Evolutionary conservation across 2,888 invertebrate species (phyloP), one percentile per base, ranked within the genome.

Genomic region (Epicampocera succincta): DNA sequence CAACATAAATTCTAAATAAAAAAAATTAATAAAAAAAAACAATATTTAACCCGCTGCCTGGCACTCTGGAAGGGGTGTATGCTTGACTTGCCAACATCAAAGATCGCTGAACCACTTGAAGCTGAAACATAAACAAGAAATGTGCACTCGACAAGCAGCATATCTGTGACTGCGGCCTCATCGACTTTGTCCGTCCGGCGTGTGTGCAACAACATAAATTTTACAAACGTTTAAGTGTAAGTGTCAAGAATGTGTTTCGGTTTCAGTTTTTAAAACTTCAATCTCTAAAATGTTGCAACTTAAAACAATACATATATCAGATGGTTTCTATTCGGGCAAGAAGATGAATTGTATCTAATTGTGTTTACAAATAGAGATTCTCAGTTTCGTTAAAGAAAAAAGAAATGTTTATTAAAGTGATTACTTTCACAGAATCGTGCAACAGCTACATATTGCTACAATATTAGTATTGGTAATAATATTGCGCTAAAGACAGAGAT

Each of bases 41-140:
- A 21, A 56, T 13, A 61, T 29, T 13, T 33, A 5, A 60, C 48
- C 15, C 12, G 42, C 6, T 56, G 46, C 13, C 5, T 5, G 42
- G 19, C 40, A 19, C 9, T 44, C 40, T 48, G 78, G 84, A 84
- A 84, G 84, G 85, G 84, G 85, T 84, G 75, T 83, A 83, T 83
- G 84, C 84, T 84, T 82, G 82, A 84, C 80, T 85, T 66, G 80
- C 73, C 61, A 72, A 84, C 85, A 85, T 85, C 84, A 86, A 85
- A 85, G 83, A 84, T 85, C 76, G 73, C 76, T 83, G 72, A 84
- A 80, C 84, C 85, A 85, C 85, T 85, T 85, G 84, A 85, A 84
- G 83, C 74, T 83, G 80, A 84, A 84, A 84, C 76, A 68, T 48
- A 84, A 80, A 83, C 75, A 76, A 63, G 50, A 65, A 78, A 71